phyloP scores from a whole-genome alignment of 2,888 invertebrate genomes.

The Agrochola circellaris region DNA sequence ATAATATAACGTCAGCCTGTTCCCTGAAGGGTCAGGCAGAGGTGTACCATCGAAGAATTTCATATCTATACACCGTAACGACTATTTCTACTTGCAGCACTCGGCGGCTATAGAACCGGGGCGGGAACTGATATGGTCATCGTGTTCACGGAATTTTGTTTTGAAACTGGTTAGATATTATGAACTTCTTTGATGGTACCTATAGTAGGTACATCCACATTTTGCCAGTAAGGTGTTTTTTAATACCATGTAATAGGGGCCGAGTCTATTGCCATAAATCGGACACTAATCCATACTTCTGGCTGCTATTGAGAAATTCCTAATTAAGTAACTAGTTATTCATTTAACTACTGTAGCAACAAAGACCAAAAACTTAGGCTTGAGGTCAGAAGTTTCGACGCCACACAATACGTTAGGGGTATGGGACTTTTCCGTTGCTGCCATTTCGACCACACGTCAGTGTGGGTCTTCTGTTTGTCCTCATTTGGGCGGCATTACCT shows the following conservation, averaged over 20 bases:
- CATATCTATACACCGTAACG: too few species aligned
- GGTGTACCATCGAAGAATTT: too few species aligned
- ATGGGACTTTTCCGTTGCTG: neutral
- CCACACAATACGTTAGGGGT: too few species aligned
- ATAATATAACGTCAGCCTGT: too few species aligned
- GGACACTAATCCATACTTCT: neutral
- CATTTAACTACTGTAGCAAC: neutral
- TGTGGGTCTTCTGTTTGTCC: slow-evolving; percentile 17
- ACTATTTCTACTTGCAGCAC: too few species aligned
- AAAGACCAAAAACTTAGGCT: neutral
- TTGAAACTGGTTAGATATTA: too few species aligned
- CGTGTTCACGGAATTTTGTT: too few species aligned
- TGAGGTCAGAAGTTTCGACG: neutral
- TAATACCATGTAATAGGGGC: neutral
- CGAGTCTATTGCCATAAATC: neutral
- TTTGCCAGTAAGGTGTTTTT: neutral
- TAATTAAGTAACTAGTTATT: neutral
- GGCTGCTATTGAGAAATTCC: neutral
- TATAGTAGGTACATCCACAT: neutral
- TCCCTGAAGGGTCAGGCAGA: neutral
- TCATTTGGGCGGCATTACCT: neutral
- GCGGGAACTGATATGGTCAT: too few species aligned
- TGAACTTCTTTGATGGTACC: neutral
- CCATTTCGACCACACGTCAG: neutral
- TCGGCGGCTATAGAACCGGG: too few species aligned